Percentiles rank a stretch among this genome's conserved stretches.
Conservation (phyloP, 2,797 vertebrate species). For the Monodelphis domestica region DNA sequence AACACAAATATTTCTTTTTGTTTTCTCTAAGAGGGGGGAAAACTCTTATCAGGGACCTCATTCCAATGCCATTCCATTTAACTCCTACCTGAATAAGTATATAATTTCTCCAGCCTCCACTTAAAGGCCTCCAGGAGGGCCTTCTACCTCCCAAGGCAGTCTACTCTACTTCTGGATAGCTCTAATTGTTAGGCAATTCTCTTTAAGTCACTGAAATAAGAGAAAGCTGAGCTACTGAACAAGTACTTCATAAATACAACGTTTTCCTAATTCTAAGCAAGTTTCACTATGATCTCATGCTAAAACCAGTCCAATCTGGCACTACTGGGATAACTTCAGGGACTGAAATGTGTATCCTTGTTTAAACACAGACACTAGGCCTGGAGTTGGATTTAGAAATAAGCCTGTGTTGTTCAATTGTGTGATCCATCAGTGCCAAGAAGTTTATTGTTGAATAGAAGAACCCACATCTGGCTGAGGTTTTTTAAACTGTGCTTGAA, state of each 20-base stretch:
- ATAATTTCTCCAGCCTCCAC: background rate
- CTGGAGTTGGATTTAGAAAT: fast-evolving
- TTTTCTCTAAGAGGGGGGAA: background rate
- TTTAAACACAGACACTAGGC: fast-evolving
- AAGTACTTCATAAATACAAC: background rate
- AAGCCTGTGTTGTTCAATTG: fast-evolving
- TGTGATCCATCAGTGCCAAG: fast-evolving
- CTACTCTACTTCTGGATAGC: background rate
- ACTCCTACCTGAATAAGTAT: background rate
- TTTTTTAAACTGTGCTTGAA: fast-evolving
- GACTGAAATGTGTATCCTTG: fast-evolving
- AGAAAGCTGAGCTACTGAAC: background rate
- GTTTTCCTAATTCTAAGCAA: background rate
- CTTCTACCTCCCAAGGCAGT: background rate
- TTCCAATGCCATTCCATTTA: background rate
- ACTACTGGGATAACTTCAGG: fast-evolving
- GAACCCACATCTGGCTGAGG: fast-evolving
- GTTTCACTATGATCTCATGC: background rate
- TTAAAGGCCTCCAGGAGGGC: background rate
- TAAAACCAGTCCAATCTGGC: background rate
- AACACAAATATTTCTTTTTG: background rate
- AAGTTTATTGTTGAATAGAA: background rate
- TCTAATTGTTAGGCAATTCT: background rate
- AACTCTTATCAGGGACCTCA: background rate
- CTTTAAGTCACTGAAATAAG: background rate